Percentiles rank a stretch among this genome's conserved stretches.
Conservation (phyloP, 2,797 vertebrate species). For the Lutra lutra region DNA sequence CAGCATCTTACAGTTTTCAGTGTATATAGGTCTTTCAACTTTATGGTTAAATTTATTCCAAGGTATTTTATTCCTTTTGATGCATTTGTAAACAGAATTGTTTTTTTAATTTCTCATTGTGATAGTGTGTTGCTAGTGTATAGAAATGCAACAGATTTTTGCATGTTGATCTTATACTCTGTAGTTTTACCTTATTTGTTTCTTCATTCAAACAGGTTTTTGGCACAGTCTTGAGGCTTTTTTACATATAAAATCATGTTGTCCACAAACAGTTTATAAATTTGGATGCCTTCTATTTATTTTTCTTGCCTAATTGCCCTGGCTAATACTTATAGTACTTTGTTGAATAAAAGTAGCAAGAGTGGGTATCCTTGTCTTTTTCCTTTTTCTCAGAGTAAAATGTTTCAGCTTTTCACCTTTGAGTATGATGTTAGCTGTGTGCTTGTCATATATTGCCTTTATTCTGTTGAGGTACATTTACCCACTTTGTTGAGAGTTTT, state of each 20-base stretch:
- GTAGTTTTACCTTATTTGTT: not conserved
- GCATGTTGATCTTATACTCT: not conserved
- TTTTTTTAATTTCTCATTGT: not conserved
- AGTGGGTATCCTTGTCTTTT: not conserved
- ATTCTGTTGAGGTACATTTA: not conserved
- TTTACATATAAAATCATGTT: not conserved
- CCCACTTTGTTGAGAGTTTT: not conserved
- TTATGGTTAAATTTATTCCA: not conserved
- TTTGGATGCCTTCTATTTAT: not conserved
- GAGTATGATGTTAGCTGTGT: not conserved
- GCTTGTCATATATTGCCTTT: not conserved
- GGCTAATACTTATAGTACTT: not conserved
- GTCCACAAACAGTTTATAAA: not conserved
- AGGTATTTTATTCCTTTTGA: not conserved
- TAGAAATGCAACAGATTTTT: not conserved
- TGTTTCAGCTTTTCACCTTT: not conserved
- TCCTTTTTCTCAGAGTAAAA: not conserved
- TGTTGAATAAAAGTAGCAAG: not conserved
- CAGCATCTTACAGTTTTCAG: not conserved
- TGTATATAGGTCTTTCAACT: not conserved
- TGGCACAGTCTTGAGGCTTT: not conserved
- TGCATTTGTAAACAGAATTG: not conserved
- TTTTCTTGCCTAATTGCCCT: not conserved
- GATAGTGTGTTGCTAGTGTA: not conserved
- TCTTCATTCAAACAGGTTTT: not conserved